Evolutionary conservation across 30 jellyfish, hydroid and myxozoan genomes (phyloP).

Genomic region (Pseudorhiza aurosa): DNA sequence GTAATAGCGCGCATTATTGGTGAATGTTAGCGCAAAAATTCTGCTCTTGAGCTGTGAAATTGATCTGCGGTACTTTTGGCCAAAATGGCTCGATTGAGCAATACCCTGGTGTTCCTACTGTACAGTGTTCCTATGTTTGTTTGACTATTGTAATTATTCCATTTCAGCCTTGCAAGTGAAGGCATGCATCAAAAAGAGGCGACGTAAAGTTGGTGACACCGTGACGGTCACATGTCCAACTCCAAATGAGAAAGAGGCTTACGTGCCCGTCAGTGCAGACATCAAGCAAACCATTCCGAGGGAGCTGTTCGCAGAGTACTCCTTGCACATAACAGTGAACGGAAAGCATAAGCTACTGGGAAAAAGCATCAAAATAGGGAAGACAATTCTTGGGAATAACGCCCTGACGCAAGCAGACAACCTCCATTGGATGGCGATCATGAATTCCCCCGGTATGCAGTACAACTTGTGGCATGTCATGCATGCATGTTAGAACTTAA

Average conservation of each 20-base stretch:
- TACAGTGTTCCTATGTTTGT: too few species aligned
- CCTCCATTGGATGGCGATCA: constrained; percentile 27
- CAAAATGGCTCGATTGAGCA: too few species aligned
- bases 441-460: constrained; percentile 22
- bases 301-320: constrained; percentile 1
- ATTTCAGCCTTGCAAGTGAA: constrained; percentile 56
- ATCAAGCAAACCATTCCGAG: constrained; percentile 10
- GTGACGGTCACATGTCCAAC: constrained; percentile 1
- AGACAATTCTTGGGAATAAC: constrained; percentile 25
- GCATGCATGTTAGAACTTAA: neutral
- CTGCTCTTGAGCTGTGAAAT: too few species aligned
- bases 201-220: constrained; percentile 29
- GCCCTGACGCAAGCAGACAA: constrained; percentile 21
- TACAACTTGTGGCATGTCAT: constrained; percentile 55
- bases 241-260: neutral
- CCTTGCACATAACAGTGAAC: constrained; percentile 39
- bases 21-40: too few species aligned
- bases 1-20: too few species aligned
- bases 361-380: constrained; percentile 18
- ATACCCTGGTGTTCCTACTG: too few species aligned
- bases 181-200: constrained; percentile 17
- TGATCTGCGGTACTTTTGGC: too few species aligned
- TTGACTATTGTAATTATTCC: too few species aligned
- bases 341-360: constrained; percentile 61
- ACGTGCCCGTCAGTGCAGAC: constrained; percentile 37